Evolutionary conservation across 2,888 invertebrate genomes (phyloP), one percentile per base, ranked within the genome.

Genomic region (Brachyptera putata): DNA sequence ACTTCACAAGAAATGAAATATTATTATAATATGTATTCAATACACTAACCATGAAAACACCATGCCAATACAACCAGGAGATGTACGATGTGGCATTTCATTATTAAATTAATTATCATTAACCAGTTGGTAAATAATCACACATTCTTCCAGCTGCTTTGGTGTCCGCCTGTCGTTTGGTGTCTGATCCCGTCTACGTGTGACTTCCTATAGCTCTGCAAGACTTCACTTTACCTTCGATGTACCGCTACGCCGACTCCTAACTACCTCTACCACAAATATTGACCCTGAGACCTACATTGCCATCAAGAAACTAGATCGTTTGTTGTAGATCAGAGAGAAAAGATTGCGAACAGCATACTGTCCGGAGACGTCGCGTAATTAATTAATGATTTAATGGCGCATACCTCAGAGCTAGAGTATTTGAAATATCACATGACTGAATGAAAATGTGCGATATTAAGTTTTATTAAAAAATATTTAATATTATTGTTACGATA

Each of bases 251-350:
- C 39, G 9, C 39, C 11, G 39, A 39, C 39, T n/a, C n/a, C n/a
- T n/a, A n/a, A n/a, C n/a, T 39, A n/a, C 7, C 16, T n/a, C 25
- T 53, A 36, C 53, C 36, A 21, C 53, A 53, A 53, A 26, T 50
- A 34, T 34, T 53, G 53, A 53, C 53, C 53, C 34, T 22, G 53
- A 53, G 53, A 53, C 53, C 34, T 36, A 53, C 18, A 34, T 53
- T 18, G 9, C 9, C 14, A 46, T 41, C n/a, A 41, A 30, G 5
- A 30, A 30, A 30, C 30, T 30, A 30, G 30, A 30, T 7, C 30
- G 30, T 7, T 5, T n/a, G n/a, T n/a, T n/a, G n/a, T n/a, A n/a
- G n/a, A n/a, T n/a, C n/a, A n/a, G n/a, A n/a, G n/a, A n/a, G n/a
- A n/a, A n/a, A n/a, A n/a, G n/a, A n/a, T n/a, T n/a, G n/a, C n/a